Conservation (phyloP, 2,888 invertebrate genomes). For the Eubasilissa splendida region DNA sequence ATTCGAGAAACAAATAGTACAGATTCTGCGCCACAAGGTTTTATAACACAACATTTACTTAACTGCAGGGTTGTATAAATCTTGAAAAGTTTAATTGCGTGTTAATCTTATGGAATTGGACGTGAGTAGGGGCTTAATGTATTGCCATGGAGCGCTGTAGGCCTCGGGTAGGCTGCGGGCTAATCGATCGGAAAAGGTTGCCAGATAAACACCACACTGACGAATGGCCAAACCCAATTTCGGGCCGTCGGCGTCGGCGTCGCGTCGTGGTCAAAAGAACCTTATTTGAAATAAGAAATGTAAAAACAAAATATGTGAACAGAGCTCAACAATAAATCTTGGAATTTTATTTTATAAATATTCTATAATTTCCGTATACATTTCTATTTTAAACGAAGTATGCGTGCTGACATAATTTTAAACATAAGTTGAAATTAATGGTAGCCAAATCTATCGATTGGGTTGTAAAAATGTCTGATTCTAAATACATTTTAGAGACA, state of each 20-base stretch:
- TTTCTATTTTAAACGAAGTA: too few species aligned
- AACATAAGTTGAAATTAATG: too few species aligned
- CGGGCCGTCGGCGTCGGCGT: not conserved
- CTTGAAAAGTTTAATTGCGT: slow-evolving; percentile 43
- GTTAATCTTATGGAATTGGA: slow-evolving; percentile 41
- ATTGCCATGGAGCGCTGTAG: slow-evolving; percentile 23
- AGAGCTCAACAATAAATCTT: too few species aligned
- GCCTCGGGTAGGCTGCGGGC: slow-evolving; percentile 34
- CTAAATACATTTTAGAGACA: too few species aligned
- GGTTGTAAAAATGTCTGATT: too few species aligned
- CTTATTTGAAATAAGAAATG: not conserved
- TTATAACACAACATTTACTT: too few species aligned
- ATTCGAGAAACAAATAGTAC: too few species aligned
- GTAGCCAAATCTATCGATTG: too few species aligned
- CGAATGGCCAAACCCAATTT: slow-evolving; percentile 35
- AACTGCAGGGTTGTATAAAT: slow-evolving; percentile 17
- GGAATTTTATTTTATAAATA: too few species aligned
- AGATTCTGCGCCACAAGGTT: too few species aligned
- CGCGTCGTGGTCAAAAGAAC: not conserved
- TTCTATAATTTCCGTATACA: too few species aligned
- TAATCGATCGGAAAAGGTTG: slow-evolving; percentile 53
- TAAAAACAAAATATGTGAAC: not conserved
- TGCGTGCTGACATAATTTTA: too few species aligned
- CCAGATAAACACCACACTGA: slow-evolving; percentile 44
- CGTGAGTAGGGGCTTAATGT: slow-evolving; percentile 29